A percentile compares a stretch with the other conserved stretches of the same genome.
Conservation (phyloP, 2,113 vertebrate species). For the Oreocharis arfaki region DNA sequence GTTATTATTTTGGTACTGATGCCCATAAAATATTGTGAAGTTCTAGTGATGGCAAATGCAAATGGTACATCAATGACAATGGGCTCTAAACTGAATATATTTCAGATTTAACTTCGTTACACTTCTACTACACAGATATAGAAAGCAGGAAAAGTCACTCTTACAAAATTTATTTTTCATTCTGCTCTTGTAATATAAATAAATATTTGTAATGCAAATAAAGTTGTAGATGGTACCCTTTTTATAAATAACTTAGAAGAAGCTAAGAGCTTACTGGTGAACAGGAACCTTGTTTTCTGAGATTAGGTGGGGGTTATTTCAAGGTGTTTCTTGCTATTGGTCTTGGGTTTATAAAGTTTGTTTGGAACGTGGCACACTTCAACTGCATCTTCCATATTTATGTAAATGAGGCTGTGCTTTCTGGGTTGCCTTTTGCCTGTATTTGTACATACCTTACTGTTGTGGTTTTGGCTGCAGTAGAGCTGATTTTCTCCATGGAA, state of each 20-base stretch:
- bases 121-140: neutral
- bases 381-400: neutral
- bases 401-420: neutral
- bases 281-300: neutral
- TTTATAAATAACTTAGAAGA: neutral
- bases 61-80: neutral
- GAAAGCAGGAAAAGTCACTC: neutral
- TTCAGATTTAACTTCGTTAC: neutral
- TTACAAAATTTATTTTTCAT: neutral
- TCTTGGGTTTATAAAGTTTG: neutral
- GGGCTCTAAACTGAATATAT: neutral
- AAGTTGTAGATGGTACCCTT: neutral
- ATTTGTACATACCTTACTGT: neutral
- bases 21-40: neutral
- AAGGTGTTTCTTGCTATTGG: fast-evolving
- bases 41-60: neutral
- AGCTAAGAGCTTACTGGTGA: neutral
- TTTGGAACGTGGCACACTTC: neutral
- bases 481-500: neutral
- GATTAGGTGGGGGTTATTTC: fast-evolving
- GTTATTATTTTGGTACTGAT: neutral
- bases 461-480: too few relatives aligned
- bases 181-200: neutral
- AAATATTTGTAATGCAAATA: neutral
- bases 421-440: neutral